Percentiles rank a stretch among this genome's conserved stretches.
These are phyloP conservation scores for Poliocrania exsul DNA, from an alignment of 2,797 vertebrate species.

Conservation along the genomic window DNA sequence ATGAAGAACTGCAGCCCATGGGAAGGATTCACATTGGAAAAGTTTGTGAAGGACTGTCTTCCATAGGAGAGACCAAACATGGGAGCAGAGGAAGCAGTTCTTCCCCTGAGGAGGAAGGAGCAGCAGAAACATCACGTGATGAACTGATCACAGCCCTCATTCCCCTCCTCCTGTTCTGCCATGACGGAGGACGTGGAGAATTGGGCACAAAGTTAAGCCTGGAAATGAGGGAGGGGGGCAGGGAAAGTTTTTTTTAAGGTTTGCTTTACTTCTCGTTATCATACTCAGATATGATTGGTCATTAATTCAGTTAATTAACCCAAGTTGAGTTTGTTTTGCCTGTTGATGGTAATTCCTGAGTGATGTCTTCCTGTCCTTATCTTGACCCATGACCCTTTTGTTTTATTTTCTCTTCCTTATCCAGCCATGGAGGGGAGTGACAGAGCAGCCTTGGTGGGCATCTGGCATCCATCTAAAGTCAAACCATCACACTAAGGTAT, in stretches of 20 bases:
- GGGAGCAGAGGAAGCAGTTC: neutral
- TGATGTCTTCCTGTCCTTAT: neutral
- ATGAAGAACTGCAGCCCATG: neutral
- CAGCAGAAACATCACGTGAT: neutral
- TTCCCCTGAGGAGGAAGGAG: neutral
- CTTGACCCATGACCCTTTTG: neutral
- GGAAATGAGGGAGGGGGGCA: no score
- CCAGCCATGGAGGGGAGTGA: rapidly evolving
- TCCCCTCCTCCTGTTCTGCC: neutral
- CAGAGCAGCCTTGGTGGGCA: neutral
- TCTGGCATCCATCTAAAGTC: neutral
- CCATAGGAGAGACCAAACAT: neutral
- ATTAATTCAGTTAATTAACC: neutral
- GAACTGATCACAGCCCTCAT: neutral
- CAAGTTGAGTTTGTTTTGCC: neutral
- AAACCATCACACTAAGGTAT: neutral
- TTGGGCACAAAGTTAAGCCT: neutral
- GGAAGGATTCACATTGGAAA: neutral
- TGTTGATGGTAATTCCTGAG: neutral
- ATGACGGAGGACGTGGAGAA: neutral
- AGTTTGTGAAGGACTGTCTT: neutral
- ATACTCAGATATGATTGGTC: neutral
- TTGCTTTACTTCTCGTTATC: neutral
- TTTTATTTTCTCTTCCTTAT: neutral
- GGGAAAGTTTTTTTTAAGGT: neutral